These are phyloP conservation scores for Hylyphantes graminicola DNA, from an alignment of 1,140 invertebrate species.

Conservation along the genomic window DNA sequence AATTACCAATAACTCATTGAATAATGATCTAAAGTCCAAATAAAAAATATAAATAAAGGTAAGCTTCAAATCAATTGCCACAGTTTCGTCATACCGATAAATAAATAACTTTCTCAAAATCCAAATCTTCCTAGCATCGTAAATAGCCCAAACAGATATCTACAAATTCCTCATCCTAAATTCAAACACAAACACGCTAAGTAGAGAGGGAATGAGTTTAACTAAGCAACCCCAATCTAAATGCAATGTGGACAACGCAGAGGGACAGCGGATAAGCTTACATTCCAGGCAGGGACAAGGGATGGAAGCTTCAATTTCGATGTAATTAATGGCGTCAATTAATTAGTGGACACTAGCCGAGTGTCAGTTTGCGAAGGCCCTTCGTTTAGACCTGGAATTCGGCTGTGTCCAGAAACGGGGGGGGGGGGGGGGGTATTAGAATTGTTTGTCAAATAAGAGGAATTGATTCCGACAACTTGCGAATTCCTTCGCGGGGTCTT, in stretches of 20 bases:
- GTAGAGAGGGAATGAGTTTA: too few relatives aligned
- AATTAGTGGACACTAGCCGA: conserved; percentile 45
- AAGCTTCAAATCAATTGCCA: too few relatives aligned
- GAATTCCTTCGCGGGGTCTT: too few relatives aligned
- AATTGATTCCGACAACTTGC: conserved; percentile 1
- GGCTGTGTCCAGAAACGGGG: conserved; percentile 39
- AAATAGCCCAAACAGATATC: background rate
- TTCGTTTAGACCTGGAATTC: conserved; percentile 43
- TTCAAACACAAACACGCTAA: background rate
- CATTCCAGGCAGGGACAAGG: conserved; percentile 8
- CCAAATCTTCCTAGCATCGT: background rate
- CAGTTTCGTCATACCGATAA: too few relatives aligned
- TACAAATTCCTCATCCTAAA: conserved; percentile 6
- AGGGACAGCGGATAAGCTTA: background rate
- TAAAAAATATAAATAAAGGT: too few relatives aligned
- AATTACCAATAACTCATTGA: too few relatives aligned
- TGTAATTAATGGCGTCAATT: conserved; percentile 56
- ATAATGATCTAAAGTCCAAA: too few relatives aligned
- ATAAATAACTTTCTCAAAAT: too few relatives aligned
- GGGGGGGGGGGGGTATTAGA: conserved; percentile 7
- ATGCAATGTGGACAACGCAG: background rate
- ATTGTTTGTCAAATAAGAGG: background rate
- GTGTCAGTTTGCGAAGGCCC: conserved; percentile 29
- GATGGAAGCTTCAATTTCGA: conserved; percentile 1
- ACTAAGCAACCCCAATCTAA: too few relatives aligned